These are phyloP conservation scores for Drosophila chauvacae DNA, from an alignment of 1,140 invertebrate species.

Conservation along the genomic window DNA sequence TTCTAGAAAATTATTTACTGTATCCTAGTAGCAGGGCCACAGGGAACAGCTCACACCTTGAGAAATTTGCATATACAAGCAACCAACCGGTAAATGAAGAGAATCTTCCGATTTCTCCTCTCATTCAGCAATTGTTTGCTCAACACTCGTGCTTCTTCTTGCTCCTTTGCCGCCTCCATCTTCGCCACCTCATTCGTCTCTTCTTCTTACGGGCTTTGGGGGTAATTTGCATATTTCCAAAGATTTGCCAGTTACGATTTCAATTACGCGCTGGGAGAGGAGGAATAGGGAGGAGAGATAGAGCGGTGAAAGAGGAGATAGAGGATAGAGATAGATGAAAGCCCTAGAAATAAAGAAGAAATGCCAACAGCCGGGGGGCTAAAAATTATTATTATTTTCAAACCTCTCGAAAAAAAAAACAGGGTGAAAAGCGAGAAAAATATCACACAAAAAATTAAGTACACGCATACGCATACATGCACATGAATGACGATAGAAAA, in stretches of 20 bases:
- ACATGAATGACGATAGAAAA: conserved; percentile 23
- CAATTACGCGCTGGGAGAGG: conserved; percentile 17
- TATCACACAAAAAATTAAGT: conserved; percentile 29
- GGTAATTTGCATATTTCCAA: conserved; percentile 53
- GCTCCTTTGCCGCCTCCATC: conserved; percentile 36
- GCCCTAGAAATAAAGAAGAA: conserved; percentile 16
- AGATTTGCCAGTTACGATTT: conserved; percentile 56
- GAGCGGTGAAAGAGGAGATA: conserved; percentile 9
- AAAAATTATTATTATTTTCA: conserved; percentile 36
- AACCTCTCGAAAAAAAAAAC: conserved; percentile 26
- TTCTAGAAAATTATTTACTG: not conserved
- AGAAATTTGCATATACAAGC: not conserved
- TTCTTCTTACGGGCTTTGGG: conserved; percentile 8
- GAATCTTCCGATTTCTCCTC: conserved; percentile 1
- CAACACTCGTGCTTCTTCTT: conserved; percentile 23
- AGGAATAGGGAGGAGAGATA: not conserved
- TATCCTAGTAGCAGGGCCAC: not conserved
- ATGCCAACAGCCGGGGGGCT: conserved; percentile 22
- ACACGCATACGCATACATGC: conserved; percentile 12
- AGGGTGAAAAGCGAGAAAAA: conserved; percentile 54
- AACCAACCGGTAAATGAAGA: not conserved
- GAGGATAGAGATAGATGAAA: conserved; percentile 20
- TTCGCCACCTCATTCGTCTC: conserved; percentile 16
- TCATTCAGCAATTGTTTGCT: conserved; percentile 28
- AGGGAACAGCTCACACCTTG: not conserved